phyloP scores from a whole-genome alignment of 2,113 vertebrate genomes.

The Seriola dumerili region DNA sequence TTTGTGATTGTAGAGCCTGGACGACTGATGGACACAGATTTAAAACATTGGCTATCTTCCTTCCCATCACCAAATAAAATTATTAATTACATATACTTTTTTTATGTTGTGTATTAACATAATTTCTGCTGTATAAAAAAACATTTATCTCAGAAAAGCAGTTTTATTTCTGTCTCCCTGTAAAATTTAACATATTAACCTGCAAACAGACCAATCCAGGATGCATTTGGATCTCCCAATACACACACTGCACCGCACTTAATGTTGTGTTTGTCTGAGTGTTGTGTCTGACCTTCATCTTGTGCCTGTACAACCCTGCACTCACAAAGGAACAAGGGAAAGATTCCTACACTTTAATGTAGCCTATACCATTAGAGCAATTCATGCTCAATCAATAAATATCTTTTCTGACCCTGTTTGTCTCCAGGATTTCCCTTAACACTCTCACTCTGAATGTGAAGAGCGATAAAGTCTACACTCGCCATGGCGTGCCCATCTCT shows the following conservation, averaged over 20 bases:
- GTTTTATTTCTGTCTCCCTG: too few species aligned
- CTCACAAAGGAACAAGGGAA: not conserved
- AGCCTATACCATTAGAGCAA: slow-evolving; percentile 6
- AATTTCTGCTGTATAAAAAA: too few species aligned
- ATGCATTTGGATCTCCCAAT: too few species aligned
- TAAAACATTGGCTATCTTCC: too few species aligned
- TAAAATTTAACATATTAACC: too few species aligned
- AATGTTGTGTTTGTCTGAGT: not conserved
- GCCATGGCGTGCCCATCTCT: slow-evolving; percentile 93
- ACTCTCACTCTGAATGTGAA: slow-evolving; percentile 94
- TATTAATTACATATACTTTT: too few species aligned
- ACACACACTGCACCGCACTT: too few species aligned
- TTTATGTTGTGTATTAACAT: too few species aligned
- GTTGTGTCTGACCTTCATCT: not conserved
- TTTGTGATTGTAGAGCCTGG: not conserved
- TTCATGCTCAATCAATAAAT: slow-evolving; percentile 15
- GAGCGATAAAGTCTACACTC: slow-evolving; percentile 95
- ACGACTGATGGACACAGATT: not conserved
- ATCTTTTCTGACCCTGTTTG: not conserved
- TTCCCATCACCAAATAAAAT: too few species aligned
- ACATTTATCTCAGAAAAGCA: too few species aligned
- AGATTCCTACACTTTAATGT: not conserved
- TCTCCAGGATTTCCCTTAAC: slow-evolving; percentile 91
- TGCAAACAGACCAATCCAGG: not conserved
- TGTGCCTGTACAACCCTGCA: not conserved